phyloP scores from a whole-genome alignment of 2,113 vertebrate species.

The Paratilapia polleni region DNA sequence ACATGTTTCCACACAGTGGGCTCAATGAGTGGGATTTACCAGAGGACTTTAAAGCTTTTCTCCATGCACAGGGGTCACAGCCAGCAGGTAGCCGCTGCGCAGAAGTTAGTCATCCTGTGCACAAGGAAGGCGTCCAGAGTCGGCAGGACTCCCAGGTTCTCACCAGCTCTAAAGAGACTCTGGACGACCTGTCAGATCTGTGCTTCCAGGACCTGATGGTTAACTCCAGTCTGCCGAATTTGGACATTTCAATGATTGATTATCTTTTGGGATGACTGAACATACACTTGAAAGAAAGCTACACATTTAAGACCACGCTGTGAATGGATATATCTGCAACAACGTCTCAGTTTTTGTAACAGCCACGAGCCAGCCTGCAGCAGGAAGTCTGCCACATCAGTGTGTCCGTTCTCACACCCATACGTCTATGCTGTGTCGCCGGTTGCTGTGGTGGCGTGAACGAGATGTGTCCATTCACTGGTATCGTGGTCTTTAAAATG shows the following conservation, averaged over 20 bases:
- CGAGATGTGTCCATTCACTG: constrained; percentile 40
- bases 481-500: not conserved
- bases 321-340: not conserved
- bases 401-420: constrained; percentile 98
- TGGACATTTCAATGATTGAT: constrained; percentile 70
- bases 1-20: not conserved
- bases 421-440: constrained; percentile 97
- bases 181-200: constrained; percentile 50
- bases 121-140: not conserved
- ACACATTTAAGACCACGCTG: not conserved
- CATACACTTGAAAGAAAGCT: not conserved
- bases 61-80: not conserved
- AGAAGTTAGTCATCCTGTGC: not conserved
- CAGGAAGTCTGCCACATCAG: constrained; percentile 95
- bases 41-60: constrained; percentile 35
- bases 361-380: constrained; percentile 86
- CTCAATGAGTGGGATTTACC: constrained; percentile 30
- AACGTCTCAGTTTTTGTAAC: not conserved
- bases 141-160: not conserved
- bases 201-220: constrained; percentile 38
- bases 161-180: not conserved
- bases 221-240: constrained; percentile 50
- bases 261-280: constrained; percentile 49
- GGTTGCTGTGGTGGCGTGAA: constrained; percentile 94
- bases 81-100: not conserved